A percentile compares a stretch with the other conserved stretches of the same genome.
These are phyloP conservation scores for Erythrocercus mccallii DNA, from an alignment of 2,113 vertebrate genomes.

Conservation along the genomic window DNA sequence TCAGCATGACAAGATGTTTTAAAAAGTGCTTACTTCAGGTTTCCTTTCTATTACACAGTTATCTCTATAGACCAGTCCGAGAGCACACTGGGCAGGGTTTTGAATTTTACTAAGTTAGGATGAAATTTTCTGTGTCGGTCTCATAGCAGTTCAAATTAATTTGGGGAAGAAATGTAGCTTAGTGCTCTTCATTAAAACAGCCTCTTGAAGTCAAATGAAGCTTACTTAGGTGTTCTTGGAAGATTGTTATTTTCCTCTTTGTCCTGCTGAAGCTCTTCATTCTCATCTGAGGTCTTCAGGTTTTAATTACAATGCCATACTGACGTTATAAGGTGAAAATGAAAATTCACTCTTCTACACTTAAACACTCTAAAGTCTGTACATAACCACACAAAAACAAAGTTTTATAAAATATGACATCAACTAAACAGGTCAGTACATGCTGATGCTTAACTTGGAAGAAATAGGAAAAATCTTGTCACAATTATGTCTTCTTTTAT, in stretches of 20 bases:
- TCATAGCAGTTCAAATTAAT: neutral
- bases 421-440: neutral
- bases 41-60: neutral
- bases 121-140: neutral
- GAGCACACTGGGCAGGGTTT: neutral
- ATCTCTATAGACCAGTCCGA: neutral
- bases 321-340: neutral
- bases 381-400: accelerated
- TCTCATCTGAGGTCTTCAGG: neutral
- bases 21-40: neutral
- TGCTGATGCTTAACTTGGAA: neutral
- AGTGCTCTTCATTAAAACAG: neutral
- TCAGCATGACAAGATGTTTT: neutral
- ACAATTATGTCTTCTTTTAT: neutral
- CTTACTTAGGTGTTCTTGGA: neutral
- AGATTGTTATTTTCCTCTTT: neutral
- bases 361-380: neutral
- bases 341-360: neutral
- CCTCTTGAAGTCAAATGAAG: neutral
- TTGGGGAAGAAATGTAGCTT: neutral
- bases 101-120: neutral
- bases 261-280: neutral
- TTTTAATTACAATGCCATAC: neutral
- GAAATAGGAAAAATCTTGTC: neutral
- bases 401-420: neutral